Evolutionary conservation across 1,140 invertebrate species (phyloP).

Genomic region (Potamilus streckersoni): DNA sequence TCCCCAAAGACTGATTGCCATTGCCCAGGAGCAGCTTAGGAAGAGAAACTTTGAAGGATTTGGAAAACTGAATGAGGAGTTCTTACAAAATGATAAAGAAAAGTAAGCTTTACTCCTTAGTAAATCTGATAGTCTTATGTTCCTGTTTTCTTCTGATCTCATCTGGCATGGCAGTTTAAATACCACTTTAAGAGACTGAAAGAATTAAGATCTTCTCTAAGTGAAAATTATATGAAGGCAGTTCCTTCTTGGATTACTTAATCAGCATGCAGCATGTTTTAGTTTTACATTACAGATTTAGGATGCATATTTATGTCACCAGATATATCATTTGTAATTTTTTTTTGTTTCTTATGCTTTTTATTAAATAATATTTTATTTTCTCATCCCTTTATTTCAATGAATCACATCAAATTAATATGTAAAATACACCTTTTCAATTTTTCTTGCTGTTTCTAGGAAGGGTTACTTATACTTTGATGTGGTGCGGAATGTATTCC

Average conservation of each 20-base stretch:
- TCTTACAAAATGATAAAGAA: constrained; percentile 50
- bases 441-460: constrained; percentile 35
- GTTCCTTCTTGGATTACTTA: background rate
- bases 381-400: no score
- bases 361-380: no score
- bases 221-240: background rate
- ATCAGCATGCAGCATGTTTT: background rate
- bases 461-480: constrained; percentile 52
- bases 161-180: background rate
- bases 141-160: background rate
- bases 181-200: background rate
- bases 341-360: no score
- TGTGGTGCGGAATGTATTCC: constrained; percentile 51
- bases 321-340: no score
- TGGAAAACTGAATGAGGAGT: constrained; percentile 50
- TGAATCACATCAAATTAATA: no score
- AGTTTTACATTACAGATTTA: background rate
- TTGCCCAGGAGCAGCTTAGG: constrained; percentile 64
- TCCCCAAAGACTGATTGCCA: constrained; percentile 50
- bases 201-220: background rate
- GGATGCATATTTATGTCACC: no score
- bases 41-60: constrained; percentile 66
- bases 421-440: background rate
- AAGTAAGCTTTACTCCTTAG: constrained; percentile 42
- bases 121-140: background rate